Conservation (phyloP, 2,797 vertebrate genomes). For the Phyllotis vaccarum region DNA sequence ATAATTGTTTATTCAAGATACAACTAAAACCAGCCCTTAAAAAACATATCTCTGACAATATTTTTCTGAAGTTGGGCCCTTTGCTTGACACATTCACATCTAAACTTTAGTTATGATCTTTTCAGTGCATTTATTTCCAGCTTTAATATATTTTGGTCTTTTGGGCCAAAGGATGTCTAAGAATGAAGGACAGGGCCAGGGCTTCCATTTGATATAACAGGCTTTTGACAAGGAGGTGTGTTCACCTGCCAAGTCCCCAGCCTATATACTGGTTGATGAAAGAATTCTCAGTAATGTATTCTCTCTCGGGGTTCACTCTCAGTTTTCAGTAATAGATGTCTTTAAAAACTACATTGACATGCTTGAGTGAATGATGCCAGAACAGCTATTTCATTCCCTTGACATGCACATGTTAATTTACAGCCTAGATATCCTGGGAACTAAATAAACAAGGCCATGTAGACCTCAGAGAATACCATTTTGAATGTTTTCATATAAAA, state of each 20-base stretch:
- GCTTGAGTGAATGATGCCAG: conserved; percentile 58
- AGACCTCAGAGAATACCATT: neutral
- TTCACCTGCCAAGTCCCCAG: conserved; percentile 10
- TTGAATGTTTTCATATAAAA: conserved; percentile 56
- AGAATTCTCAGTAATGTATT: conserved; percentile 30
- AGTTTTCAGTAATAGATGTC: conserved; percentile 42
- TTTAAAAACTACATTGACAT: conserved; percentile 33
- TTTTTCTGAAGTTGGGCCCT: conserved; percentile 2
- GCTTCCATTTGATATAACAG: conserved; percentile 37
- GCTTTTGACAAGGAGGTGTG: conserved; percentile 34
- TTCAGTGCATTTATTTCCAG: conserved; percentile 34
- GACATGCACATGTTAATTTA: conserved; percentile 62
- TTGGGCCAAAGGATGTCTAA: neutral
- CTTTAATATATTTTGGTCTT: conserved; percentile 27
- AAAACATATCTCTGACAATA: neutral
- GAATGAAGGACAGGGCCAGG: conserved; percentile 17
- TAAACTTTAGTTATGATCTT: conserved; percentile 58
- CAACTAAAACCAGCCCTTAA: neutral
- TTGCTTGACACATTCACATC: conserved; percentile 16
- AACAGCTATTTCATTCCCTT: conserved; percentile 33
- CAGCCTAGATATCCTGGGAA: conserved; percentile 10
- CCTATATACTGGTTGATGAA: conserved; percentile 34
- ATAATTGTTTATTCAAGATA: conserved; percentile 41
- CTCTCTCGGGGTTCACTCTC: conserved; percentile 12
- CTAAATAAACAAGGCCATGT: conserved; percentile 16